Percentiles rank a stretch among this genome's conserved stretches.
Conservation (phyloP, 2,888 invertebrate genomes). For the Apamea anceps region DNA sequence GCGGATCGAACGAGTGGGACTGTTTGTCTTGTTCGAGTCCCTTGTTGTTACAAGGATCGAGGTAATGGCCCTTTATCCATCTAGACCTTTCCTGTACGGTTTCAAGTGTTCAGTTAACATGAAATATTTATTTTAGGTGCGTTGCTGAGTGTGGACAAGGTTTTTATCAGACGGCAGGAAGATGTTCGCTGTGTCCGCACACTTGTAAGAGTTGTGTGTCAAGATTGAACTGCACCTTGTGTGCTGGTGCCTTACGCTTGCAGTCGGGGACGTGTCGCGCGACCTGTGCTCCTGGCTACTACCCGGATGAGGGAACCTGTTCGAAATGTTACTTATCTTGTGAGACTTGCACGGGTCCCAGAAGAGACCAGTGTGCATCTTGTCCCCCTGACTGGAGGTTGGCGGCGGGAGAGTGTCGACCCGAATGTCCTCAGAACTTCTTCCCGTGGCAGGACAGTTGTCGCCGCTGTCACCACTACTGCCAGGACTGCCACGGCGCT, state of each 20-base stretch:
- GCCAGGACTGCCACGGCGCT: constrained; percentile 96
- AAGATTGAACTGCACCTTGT: constrained; percentile 95
- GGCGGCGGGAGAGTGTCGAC: constrained; percentile 95
- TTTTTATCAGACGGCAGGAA: constrained; percentile 93
- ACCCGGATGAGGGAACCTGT: constrained; percentile 95
- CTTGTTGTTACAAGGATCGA: constrained; percentile 92
- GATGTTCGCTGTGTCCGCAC: constrained; percentile 94
- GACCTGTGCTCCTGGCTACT: constrained; percentile 95
- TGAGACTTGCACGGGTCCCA: constrained; percentile 95
- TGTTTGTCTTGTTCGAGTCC: constrained; percentile 94
- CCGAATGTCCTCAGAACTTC: constrained; percentile 95
- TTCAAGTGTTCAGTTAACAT: constrained; percentile 57
- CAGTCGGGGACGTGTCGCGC: constrained; percentile 96
- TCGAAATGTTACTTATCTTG: constrained; percentile 96
- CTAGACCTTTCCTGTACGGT: constrained; percentile 66
- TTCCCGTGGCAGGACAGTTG: constrained; percentile 96
- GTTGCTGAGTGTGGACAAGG: constrained; percentile 95
- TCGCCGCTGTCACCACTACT: constrained; percentile 96
- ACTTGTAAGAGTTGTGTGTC: constrained; percentile 95
- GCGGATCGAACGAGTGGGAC: constrained; percentile 94
- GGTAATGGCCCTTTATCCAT: constrained; percentile 80
- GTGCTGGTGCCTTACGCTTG: constrained; percentile 93
- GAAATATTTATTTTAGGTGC: constrained; percentile 88
- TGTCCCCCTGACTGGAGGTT: constrained; percentile 95
- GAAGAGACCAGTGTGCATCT: constrained; percentile 95